Percentiles rank a stretch among this genome's conserved stretches.
phyloP scores from a whole-genome alignment of 2,888 invertebrate genomes.

The Nyleta sp. region DNA sequence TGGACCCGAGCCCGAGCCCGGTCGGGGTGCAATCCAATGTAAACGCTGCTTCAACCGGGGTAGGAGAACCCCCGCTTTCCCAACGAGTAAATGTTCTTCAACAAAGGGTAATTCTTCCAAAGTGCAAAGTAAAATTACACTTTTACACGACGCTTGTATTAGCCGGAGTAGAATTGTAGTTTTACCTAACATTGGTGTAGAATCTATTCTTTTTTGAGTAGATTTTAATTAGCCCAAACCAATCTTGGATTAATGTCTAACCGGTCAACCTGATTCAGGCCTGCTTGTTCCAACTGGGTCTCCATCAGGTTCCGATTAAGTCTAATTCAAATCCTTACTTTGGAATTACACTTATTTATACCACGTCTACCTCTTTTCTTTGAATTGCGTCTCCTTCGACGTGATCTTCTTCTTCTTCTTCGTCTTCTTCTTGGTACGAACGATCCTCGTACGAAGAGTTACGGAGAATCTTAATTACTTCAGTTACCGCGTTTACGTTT shows the following conservation, averaged over 20 bases:
- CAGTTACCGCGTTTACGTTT: too few relatives aligned
- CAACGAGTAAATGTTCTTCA: conserved; percentile 89
- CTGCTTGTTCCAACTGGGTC: conserved; percentile 18
- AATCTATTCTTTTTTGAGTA: conserved; percentile 35
- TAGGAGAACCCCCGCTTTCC: conserved; percentile 84
- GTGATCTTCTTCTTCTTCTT: too few relatives aligned
- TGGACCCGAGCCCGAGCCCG: conserved; percentile 81
- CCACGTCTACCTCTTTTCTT: too few relatives aligned
- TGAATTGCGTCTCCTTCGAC: too few relatives aligned
- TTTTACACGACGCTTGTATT: conserved; percentile 36
- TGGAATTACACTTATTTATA: conserved; percentile 29
- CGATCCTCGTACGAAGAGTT: too few relatives aligned
- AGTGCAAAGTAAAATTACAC: conserved; percentile 55
- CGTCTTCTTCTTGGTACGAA: too few relatives aligned
- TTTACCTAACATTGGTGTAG: conserved; percentile 36
- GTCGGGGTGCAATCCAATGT: conserved; percentile 84
- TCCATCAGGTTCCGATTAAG: conserved; percentile 27
- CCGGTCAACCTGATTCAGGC: neutral
- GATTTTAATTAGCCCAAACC: conserved; percentile 15
- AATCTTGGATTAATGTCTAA: conserved; percentile 25
- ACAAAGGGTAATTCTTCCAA: conserved; percentile 88
- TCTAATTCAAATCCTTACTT: conserved; percentile 61
- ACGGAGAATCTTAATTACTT: neutral
- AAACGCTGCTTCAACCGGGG: conserved; percentile 85
- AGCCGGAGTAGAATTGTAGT: conserved; percentile 49